phyloP scores from a whole-genome alignment of 2,888 invertebrate genomes.

The Synergus japonicus region DNA sequence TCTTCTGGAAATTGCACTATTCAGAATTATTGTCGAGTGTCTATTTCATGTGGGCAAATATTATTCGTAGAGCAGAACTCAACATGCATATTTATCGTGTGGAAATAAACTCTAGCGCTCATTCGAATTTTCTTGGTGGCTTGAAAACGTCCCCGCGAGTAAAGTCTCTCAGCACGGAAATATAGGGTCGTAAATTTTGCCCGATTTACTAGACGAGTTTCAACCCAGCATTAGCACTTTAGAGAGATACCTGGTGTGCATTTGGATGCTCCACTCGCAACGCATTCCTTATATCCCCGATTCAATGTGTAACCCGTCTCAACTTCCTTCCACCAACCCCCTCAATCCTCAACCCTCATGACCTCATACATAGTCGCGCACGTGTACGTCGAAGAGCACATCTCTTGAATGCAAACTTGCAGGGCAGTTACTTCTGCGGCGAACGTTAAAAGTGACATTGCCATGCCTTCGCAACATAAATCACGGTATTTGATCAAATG shows the following conservation, averaged over 20 bases:
- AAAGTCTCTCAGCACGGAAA: conserved; percentile 46
- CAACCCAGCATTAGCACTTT: conserved; percentile 61
- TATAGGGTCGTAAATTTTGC: conserved; percentile 58
- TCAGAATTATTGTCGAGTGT: neutral
- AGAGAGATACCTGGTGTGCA: conserved; percentile 48
- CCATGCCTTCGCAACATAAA: conserved; percentile 21
- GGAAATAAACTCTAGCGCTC: conserved; percentile 49
- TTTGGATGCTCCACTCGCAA: conserved; percentile 6
- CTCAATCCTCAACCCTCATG: neutral
- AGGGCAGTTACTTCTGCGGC: conserved; percentile 9
- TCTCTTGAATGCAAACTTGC: neutral
- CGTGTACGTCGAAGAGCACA: neutral
- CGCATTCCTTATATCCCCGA: conserved; percentile 32
- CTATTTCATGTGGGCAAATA: conserved; percentile 8
- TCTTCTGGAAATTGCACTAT: neutral
- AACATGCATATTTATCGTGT: conserved; percentile 51
- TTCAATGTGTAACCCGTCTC: conserved; percentile 25
- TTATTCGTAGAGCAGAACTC: neutral
- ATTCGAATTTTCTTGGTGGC: conserved; percentile 45
- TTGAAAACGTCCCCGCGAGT: conserved; percentile 44
- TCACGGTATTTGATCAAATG: conserved; percentile 31
- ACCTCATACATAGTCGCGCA: neutral
- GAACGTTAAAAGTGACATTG: conserved; percentile 31
- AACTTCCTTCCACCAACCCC: neutral
- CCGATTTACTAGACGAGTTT: conserved; percentile 55